Evolutionary conservation across 2,888 invertebrate species (phyloP).

Genomic region (Uloborus plumipes): DNA sequence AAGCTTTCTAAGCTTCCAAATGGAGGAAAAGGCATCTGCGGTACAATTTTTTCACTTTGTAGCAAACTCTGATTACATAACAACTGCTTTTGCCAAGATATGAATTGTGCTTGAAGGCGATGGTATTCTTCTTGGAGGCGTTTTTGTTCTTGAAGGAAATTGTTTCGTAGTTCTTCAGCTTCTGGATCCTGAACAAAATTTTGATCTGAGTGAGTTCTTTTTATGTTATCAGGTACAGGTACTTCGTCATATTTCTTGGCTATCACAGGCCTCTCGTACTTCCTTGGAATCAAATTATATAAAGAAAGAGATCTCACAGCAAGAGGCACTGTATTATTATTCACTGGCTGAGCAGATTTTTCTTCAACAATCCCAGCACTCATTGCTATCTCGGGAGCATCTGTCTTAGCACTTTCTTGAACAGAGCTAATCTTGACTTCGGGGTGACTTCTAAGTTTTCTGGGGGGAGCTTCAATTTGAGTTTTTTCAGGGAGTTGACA

Average conservation of each 20-base stretch:
- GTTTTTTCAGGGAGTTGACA: not conserved
- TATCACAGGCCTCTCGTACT: conserved; percentile 2
- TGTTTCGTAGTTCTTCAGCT: conserved; percentile 29
- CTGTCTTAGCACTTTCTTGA: conserved; percentile 32
- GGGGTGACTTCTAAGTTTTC: conserved; percentile 29
- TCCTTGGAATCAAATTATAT: conserved; percentile 50
- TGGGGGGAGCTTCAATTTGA: conserved; percentile 29
- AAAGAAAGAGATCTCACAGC: conserved; percentile 53
- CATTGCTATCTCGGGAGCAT: not conserved
- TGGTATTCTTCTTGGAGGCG: conserved; percentile 57
- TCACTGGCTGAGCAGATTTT: conserved; percentile 40
- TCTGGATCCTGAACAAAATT: conserved; percentile 44
- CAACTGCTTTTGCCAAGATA: conserved; percentile 61
- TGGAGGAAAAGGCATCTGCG: conserved; percentile 60
- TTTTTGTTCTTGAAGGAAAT: conserved; percentile 53
- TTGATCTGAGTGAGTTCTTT: conserved; percentile 59
- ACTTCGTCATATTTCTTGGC: conserved; percentile 14
- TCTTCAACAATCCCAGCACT: conserved; percentile 31
- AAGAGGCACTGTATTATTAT: conserved; percentile 49
- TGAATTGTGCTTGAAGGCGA: conserved; percentile 52
- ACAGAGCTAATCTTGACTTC: conserved; percentile 49
- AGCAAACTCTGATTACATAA: conserved; percentile 56
- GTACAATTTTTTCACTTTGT: conserved; percentile 59
- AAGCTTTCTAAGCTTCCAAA: conserved; percentile 41
- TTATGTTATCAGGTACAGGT: conserved; percentile 18